Evolutionary conservation across 2,113 vertebrate species (phyloP), one percentile per base, ranked within the genome.

Genomic region (Noctilio leporinus): DNA sequence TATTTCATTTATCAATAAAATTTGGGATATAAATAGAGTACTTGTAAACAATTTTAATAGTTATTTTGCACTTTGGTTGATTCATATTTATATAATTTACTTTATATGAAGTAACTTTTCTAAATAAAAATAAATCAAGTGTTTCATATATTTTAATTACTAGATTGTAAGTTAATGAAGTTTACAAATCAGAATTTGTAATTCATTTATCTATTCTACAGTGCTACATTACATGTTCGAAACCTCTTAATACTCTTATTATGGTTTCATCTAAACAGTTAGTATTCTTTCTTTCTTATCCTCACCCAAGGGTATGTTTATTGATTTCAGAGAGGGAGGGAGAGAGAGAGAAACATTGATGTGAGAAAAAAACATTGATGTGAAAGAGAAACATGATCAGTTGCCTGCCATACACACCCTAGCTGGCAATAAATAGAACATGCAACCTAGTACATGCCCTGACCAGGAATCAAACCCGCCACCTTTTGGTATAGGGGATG

Each of bases 91-190:
- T 77, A 49, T 10, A 94, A 33, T 80, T 87, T 96, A n/a, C n/a
- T 77, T 92, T 89, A 85, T 85, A 69, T 81, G 45, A 86, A 81
- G 80, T 69, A 59, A 78, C 51, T 64, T 84, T 94, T 73, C 57
- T 76, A 81, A 96, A 57, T 92, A 78, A 89, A 93, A 95, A 81
- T 64, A 86, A 83, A 65, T 73, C 20, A 86, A 47, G 55, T n/a
- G 3, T 82, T 86, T 80, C 12, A 84, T 83, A 65, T 82, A 70
- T 95, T 53, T 91, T 95, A 84, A 80, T 17, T 35, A 47, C 12
- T 89, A 92, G 67, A 80, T 10, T 47, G 10, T 73, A 93, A 83
- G 76, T 81, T 91, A 85, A 77, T 30, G n/a, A 82, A 78, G 65
- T 72, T 89, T 76, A 64, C 1, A 82, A 40, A 19, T 76, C 51